Evolutionary conservation across 2,797 vertebrate species (phyloP), one percentile per base, ranked within the genome.

Genomic region (Miichthys miiuy): DNA sequence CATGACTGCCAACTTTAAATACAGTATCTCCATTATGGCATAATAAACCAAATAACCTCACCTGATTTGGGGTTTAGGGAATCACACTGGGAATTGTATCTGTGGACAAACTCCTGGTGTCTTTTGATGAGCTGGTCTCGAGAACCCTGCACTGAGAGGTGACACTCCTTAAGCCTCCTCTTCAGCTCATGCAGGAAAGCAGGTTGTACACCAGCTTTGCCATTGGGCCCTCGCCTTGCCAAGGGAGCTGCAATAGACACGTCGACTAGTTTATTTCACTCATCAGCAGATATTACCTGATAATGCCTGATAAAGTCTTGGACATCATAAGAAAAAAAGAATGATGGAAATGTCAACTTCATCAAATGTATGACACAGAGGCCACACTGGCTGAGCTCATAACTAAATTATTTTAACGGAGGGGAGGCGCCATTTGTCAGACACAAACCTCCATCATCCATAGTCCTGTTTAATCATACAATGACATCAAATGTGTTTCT

Each of bases 51-150:
- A 27, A 18, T 21, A 41, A 8, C 12, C 65, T 82, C 50, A 99
- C 98, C 97, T 91, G 97, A 91, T 89, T 94, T 97, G 58, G 98
- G 98, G 44, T 93, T 91, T 0, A 98, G 87, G 27, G 98, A 93
- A 72, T 99, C 97, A 74, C 98, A 97, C 62, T 99, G 95, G 1
- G 98, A 94, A 6, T 99, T 99, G 87, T 96, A 98, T 79, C 96
- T 92, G 17, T 96, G 96, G 47, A 97, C 93, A 81, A 98, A 99
- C 1, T 97, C 97, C 71, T 96, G 95, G 81, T 98, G 98, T 13
- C 97, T 95, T 86, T 89, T 96, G 46, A 96, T 84, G 71, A 99
- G 93, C 91, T 97, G 97, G 2, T 98, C 96, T 57, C 96, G 95
- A 50, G 78, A 93, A 6, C 98, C 98, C 1, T 94, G 95, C 51